Base-by-base conservation (phyloP, 92 coral and sea anemone species). In the Zoanthus solanderi region DNA sequence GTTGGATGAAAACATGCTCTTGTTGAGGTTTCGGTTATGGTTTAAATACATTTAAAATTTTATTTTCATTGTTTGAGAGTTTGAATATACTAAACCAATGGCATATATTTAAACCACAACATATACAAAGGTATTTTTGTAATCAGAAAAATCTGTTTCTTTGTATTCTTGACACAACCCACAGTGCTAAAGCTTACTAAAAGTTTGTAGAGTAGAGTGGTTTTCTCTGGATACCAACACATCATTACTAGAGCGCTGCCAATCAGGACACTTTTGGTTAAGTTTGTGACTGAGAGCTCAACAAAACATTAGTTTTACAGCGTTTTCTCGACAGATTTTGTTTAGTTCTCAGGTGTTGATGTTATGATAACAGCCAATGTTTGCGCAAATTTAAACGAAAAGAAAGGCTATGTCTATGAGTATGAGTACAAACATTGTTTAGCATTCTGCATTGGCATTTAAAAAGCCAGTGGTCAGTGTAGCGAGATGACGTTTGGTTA, bases 71-170 rank as follows among this genome's bases (percentile, higher is more conserved):
- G 16, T 31, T 18, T 14, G 0, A 15, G 32, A 31, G 42, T 14
- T n/a, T 50, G 34, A 17, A 12, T 48, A 1, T 7, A 37, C 68
- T 58, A 71, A 9, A 37, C 37, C 30, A 50, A 34, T 75, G 23
- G 23, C 23, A 23, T 23, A 23, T 23, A 23, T 28, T 75, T 56
- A 48, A 17, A 31, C 9, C 69, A 58, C 50, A 79, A 58, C 44
- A 56, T 54, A 79, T 79, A 79, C 63, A 79, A 79, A 79, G 60
- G 73, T 79, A 79, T 79, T 79, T 79, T 79, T 79, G 72, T 79
- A 79, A 44, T 17, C 42, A 7, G n/a, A 61, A 79, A 30, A 17
- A 14, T 47, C n/a, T 79, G 54, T 60, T 79, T 37, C 58, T 79
- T 60, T 63, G 34, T 37, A 16, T 79, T 75, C 31, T 48, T 8